phyloP scores from a whole-genome alignment of 2,113 vertebrate species.

The Saguinus midas region DNA sequence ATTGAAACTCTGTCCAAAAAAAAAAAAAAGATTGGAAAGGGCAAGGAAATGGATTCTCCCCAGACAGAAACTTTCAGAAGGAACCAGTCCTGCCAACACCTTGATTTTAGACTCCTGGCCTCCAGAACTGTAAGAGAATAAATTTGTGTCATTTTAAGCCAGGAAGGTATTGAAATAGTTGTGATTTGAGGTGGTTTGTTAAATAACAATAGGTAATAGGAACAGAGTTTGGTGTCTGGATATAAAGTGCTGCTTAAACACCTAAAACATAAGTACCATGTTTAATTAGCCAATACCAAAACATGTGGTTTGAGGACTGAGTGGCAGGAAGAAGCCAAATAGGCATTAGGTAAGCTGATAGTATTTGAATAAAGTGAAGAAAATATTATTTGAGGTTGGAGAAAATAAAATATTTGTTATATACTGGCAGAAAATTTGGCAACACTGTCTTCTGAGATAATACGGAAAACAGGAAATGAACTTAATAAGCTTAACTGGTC shows the following conservation, averaged over 20 bases:
- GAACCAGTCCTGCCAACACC: background rate
- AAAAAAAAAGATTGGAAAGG: background rate
- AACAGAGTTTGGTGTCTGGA: background rate
- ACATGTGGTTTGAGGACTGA: background rate
- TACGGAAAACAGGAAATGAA: background rate
- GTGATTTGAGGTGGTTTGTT: background rate
- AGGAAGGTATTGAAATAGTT: background rate
- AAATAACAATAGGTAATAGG: background rate
- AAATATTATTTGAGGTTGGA: background rate
- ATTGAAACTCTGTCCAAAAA: too few relatives aligned
- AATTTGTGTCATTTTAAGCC: background rate
- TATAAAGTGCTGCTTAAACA: background rate
- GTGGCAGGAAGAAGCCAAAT: background rate
- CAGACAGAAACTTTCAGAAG: background rate
- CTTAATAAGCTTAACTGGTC: background rate
- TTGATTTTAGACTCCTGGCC: background rate
- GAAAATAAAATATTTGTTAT: background rate
- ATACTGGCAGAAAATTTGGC: background rate
- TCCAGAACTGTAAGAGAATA: background rate
- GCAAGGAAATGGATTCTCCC: background rate
- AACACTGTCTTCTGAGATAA: background rate
- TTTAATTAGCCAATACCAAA: background rate
- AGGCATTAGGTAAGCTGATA: background rate
- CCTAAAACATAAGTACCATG: background rate
- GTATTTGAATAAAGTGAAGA: background rate